phyloP scores from a whole-genome alignment of 2,797 vertebrate genomes.

The Carduelis carduelis region DNA sequence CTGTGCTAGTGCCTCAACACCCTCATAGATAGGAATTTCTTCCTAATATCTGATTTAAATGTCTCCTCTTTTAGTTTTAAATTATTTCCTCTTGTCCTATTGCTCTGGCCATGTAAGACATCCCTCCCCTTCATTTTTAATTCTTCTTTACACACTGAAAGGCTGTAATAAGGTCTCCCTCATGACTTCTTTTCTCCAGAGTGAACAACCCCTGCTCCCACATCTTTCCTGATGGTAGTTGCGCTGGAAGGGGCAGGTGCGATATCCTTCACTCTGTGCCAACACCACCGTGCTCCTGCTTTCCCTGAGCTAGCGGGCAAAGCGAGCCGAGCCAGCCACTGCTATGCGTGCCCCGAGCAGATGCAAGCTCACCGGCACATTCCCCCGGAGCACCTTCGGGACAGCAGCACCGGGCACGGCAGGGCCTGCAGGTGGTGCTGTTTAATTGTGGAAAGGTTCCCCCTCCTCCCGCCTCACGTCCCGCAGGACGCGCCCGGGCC shows the following conservation, averaged over 20 bases:
- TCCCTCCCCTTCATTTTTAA: not conserved
- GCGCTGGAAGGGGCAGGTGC: not conserved
- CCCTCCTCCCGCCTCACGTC: rapidly evolving
- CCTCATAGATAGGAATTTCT: not conserved
- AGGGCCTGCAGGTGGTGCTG: constrained; percentile 39
- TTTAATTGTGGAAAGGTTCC: not conserved
- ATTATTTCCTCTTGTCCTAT: not conserved
- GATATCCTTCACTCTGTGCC: rapidly evolving
- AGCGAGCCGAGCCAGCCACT: not conserved
- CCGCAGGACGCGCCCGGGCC: not conserved
- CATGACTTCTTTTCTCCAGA: not conserved
- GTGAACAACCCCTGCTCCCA: not conserved
- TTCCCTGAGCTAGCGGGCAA: not conserved
- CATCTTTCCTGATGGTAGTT: not conserved
- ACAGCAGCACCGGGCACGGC: not conserved
- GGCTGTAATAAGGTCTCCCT: not conserved
- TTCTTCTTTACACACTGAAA: not conserved
- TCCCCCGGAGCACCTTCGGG: rapidly evolving
- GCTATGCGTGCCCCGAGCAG: rapidly evolving
- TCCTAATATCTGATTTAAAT: not conserved
- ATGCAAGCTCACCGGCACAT: rapidly evolving
- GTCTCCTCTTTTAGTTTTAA: not conserved
- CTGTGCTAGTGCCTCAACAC: not conserved
- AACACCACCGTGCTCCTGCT: rapidly evolving
- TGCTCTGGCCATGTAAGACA: not conserved